Base-by-base conservation (phyloP, 2,113 vertebrate species). In the Alosa alosa region DNA sequence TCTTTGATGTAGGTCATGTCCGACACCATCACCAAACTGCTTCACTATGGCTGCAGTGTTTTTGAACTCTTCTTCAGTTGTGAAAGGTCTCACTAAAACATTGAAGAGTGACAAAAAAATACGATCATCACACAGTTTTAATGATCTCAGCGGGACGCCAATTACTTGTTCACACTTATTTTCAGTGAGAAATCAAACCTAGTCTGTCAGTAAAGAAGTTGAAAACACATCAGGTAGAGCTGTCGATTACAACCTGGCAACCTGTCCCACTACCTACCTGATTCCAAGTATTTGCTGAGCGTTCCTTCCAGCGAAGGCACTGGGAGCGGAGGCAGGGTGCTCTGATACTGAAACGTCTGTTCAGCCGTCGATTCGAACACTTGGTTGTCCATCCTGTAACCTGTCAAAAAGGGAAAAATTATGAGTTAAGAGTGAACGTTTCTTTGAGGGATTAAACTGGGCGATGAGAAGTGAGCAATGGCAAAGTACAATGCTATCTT, bases 331-430 rank as follows among this genome's bases (percentile, higher is more conserved):
- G 98, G 98, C 86, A 99, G 95, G 41, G 93, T 95, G 85, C 89
- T 92, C 88, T 99, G 98, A 88, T 97, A 95, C 92, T 98, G 97
- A 90, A 99, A 99, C 0, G 98, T 99, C 86, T 92, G 89, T 91
- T 98, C 97, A 20, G 94, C 92, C 4, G 92, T 31, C 25, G 96
- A 91, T 52, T 95, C 95, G 57, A 95, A 93, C 87, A 96, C 81
- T 13, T 95, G 94, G 85, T 95, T 96, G 49, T 97, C 95, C 98
- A 99, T 99, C 81, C 93, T 83, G 83, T 85, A 82, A 83, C 10
- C 57, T 1, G 17, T 41, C 6, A 39, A 41, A 17, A 47, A 49
- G 20, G 55, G 41, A 44, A 60, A 22, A 22, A 20, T 18, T 20
- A 18, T 20, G 18, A 18, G 18, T 18, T 57, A 22, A 22, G 5